Conservation (phyloP, 2,888 invertebrate genomes). For the Agrochola lychnidis region DNA sequence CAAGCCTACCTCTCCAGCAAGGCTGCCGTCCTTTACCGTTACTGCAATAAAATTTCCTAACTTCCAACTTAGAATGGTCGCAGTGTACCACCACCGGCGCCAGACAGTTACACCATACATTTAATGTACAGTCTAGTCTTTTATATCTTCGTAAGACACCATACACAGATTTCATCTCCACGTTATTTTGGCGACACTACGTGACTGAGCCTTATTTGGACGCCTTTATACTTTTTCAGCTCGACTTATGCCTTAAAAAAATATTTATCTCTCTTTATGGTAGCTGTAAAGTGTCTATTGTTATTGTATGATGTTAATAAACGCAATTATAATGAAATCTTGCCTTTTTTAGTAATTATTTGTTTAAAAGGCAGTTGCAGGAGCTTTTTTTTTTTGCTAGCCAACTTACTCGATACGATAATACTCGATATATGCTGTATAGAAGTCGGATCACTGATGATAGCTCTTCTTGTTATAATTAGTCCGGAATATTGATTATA, state of each 20-base stretch:
- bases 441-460: background rate
- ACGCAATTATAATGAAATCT: constrained; percentile 47
- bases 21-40: constrained; percentile 21
- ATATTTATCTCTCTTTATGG: constrained; percentile 75
- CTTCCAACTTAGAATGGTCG: constrained; percentile 52
- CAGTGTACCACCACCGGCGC: constrained; percentile 76
- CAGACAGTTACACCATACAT: constrained; percentile 82
- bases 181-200: constrained; percentile 86
- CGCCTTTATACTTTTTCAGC: constrained; percentile 68
- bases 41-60: background rate
- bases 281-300: constrained; percentile 79
- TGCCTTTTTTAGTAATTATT: constrained; percentile 40
- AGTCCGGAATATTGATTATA: background rate
- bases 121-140: constrained; percentile 20
- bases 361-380: background rate
- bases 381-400: background rate
- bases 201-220: constrained; percentile 83
- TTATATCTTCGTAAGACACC: constrained; percentile 63
- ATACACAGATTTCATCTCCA: constrained; percentile 86
- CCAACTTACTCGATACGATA: background rate
- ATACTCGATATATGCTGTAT: too few relatives aligned
- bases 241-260: constrained; percentile 76
- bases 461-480: background rate
- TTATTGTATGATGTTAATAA: constrained; percentile 65
- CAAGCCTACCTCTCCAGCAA: background rate